These are phyloP conservation scores for Molossus molossus DNA, from an alignment of 2,797 vertebrate genomes.

Conservation along the genomic window DNA sequence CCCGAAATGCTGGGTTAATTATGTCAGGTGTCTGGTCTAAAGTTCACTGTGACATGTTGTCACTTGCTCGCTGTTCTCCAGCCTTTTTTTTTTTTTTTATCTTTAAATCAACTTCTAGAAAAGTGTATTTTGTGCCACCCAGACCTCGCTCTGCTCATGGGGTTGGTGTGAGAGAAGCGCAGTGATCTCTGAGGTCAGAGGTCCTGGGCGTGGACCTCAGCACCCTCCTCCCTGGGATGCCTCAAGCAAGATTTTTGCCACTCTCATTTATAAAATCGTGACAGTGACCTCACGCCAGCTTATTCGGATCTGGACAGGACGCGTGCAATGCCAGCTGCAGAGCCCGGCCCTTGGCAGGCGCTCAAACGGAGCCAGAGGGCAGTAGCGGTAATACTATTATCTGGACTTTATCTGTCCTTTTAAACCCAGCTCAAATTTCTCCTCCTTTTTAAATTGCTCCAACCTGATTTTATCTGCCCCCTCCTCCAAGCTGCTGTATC, in stretches of 20 bases:
- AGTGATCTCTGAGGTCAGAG: not conserved
- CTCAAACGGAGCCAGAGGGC: not conserved
- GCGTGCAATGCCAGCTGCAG: not conserved
- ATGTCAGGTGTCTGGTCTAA: not conserved
- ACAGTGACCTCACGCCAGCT: not conserved
- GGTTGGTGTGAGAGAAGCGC: not conserved
- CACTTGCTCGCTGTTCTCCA: not conserved
- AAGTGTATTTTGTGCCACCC: not conserved
- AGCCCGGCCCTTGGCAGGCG: not conserved
- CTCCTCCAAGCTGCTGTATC: not conserved
- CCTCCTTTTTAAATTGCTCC: slow-evolving; percentile 65
- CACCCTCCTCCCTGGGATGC: not conserved
- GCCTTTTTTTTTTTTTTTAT: not conserved
- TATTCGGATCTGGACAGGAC: no score
- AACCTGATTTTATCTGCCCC: slow-evolving; percentile 52
- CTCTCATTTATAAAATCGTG: not conserved
- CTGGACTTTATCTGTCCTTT: slow-evolving; percentile 61
- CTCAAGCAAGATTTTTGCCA: not conserved
- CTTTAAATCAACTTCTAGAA: not conserved
- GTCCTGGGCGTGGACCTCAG: not conserved
- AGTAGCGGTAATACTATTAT: not conserved
- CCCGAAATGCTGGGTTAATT: not conserved
- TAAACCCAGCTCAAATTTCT: slow-evolving; percentile 70
- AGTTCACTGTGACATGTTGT: not conserved
- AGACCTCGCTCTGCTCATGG: not conserved